Evolutionary conservation across 1,140 invertebrate genomes (phyloP), one percentile per base, ranked within the genome.

Genomic region (Eumeta japonica): DNA sequence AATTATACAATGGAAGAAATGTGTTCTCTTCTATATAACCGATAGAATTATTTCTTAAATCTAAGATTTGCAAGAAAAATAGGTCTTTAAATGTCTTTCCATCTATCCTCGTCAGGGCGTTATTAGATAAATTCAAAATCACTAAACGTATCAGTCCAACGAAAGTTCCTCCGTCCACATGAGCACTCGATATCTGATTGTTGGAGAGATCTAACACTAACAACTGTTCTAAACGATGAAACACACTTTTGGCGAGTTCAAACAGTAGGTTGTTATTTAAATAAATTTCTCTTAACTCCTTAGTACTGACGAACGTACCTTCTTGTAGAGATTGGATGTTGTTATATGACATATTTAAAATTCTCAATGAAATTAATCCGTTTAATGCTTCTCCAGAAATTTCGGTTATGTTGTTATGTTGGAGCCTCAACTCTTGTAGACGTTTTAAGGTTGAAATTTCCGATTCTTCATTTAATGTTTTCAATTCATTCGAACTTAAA

Each of bases 131-230:
- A 72, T 93, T 89, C 33, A 96, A 75, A 15, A 92, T 83, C 48
- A 93, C 86, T 41, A 95, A 78, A 13, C 89, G 81, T 39, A 89
- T 92, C 27, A 94, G 79, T 9, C 90, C 90, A 32, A 85, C 75
- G 64, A 95, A 93, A 28, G 88, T 90, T 12, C 86, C 86, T 37
- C 87, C 84, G 53, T 90, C 87, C 42, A 92, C 84, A 58, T 85
- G 89, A 50, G 85, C 84, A 62, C 85, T 89, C 39, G 84, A 86
- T 33, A 97, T 77, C 51, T 85, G 83, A 76, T 97, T 97, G 48
- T 87, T 83, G n/a, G 89, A 89, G 47, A 95, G 78, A 76, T 97
- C 90, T 43, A 97, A 79, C 9, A 91, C 83, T 38, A 92, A 75
- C 41, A 97, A 76, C 60, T 91, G 85, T 48, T 91, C 86, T 44